phyloP scores from a whole-genome alignment of 2,113 vertebrate genomes.

The Smithornis capensis region DNA sequence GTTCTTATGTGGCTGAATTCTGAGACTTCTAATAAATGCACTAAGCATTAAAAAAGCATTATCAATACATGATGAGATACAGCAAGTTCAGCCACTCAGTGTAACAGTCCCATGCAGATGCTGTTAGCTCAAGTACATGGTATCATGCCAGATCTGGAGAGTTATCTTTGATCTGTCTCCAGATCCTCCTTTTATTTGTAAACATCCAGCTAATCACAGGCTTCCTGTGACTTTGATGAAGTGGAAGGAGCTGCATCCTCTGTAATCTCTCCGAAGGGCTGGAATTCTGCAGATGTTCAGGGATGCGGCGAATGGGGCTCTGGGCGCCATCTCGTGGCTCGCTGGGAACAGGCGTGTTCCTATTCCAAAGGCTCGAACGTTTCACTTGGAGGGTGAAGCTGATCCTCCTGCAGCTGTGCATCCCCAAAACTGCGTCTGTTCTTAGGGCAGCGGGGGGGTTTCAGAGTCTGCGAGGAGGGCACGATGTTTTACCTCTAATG shows the following conservation, averaged over 20 bases:
- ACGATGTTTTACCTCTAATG: background rate
- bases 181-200: constrained; percentile 42
- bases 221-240: constrained; percentile 40
- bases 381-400: background rate
- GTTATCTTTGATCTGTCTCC: constrained; percentile 25
- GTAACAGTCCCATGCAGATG: background rate
- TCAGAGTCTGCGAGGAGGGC: background rate
- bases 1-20: background rate
- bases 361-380: background rate
- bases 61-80: background rate
- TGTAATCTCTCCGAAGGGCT: background rate
- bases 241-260: constrained; percentile 11
- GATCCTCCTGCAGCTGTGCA: background rate
- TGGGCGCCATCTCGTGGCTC: constrained; percentile 49
- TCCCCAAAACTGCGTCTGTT: background rate
- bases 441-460: background rate
- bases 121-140: background rate
- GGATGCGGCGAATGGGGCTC: background rate
- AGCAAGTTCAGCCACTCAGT: background rate
- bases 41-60: background rate
- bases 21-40: background rate
- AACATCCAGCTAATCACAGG: constrained; percentile 37
- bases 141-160: background rate
- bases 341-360: background rate
- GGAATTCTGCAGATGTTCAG: background rate